Base-by-base conservation (phyloP, 1,140 invertebrate species). In the Episyrphus balteatus region DNA sequence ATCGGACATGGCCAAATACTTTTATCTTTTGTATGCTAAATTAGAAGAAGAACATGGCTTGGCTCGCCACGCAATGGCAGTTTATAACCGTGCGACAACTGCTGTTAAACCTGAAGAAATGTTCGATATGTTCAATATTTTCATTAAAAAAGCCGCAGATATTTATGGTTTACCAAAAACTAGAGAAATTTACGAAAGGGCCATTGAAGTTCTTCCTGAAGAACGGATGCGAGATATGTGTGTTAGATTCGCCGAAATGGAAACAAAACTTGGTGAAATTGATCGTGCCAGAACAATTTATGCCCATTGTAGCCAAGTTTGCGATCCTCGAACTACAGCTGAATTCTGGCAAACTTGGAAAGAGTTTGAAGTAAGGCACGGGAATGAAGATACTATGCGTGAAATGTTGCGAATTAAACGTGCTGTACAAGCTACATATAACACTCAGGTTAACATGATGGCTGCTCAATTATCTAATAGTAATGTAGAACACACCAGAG, bases 311-410 rank as follows among this genome's bases (percentile, higher is more conserved):
- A 94, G 92, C 57, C 95, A 99, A 78, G 96, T 99, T 58, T 98
- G 94, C 73, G 97, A 99, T 79, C 97, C 97, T 7, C 80, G 95
- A 57, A 87, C 92, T 2, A 92, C 94, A 9, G 78, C 80, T 6
- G 82, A 88, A 32, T 99, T 99, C 65, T 99, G 97, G 97, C 85
- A 93, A 65, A 88, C 88, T 8, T 99, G 97, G 97, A 98, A 97
- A 73, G 92, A 98, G 57, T 99, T 99, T 76, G 97, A 99, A 78
- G 89, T 97, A 33, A 82, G 88, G 41, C 95, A 99, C 74, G 97
- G 97, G n/a, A 99, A 99, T 74, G 95, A 99, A 71, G 97, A 99
- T 59, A 99, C 96, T 1, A 93, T 99, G 80, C 75, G 94, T 42
- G 97, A 99, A 76, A 98, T 99, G 94, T 72, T 99, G 51, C 77